These are phyloP conservation scores for Morinoia aosen DNA, from an alignment of 2,888 invertebrate genomes.

Conservation along the genomic window DNA sequence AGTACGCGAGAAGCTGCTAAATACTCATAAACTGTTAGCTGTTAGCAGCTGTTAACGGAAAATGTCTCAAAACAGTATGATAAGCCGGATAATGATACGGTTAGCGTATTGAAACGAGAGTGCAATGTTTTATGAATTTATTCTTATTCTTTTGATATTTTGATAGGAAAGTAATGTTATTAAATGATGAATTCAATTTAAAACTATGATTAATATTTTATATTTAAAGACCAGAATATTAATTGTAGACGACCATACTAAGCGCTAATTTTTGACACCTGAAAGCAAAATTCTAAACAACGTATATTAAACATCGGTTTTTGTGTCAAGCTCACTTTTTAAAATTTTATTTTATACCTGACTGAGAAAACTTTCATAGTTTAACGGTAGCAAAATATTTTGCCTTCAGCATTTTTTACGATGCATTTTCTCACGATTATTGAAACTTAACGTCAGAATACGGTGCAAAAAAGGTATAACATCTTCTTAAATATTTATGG, in stretches of 20 bases:
- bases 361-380: too few species aligned
- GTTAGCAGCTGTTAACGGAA: not conserved
- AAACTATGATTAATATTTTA: not conserved
- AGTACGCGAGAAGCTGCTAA: not conserved
- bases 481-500: not conserved
- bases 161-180: not conserved
- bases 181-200: not conserved
- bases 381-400: too few species aligned
- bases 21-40: too few species aligned
- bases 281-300: too few species aligned
- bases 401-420: too few species aligned
- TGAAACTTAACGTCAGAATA: not conserved
- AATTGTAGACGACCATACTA: not conserved
- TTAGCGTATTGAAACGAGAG: not conserved
- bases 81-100: not conserved
- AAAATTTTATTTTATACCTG: too few species aligned
- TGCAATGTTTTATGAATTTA: not conserved
- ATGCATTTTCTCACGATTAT: not conserved
- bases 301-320: too few species aligned
- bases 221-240: not conserved
- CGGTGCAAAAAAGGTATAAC: not conserved
- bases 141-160: too few species aligned
- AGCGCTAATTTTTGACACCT: too few species aligned
- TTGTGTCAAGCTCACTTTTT: too few species aligned
- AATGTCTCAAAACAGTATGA: not conserved